phyloP scores from a whole-genome alignment of 2,888 invertebrate species.

The Drosophila nr. perissopoda region DNA sequence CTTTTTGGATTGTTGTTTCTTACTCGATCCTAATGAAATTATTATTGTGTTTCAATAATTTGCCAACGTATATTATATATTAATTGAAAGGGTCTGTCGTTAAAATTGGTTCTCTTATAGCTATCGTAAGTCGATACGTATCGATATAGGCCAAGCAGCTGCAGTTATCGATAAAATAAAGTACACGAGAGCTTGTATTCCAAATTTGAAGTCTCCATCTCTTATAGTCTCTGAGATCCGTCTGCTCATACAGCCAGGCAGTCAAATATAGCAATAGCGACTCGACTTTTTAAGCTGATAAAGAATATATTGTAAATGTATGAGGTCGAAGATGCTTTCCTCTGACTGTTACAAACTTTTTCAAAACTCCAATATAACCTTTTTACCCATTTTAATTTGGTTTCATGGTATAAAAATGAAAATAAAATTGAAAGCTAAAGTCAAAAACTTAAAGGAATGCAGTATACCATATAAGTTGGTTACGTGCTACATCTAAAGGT shows the following conservation, averaged over 20 bases:
- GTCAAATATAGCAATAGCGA: not conserved
- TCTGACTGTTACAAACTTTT: not conserved
- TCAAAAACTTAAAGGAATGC: constrained; percentile 48
- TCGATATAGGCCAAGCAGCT: not conserved
- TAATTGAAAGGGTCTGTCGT: not conserved
- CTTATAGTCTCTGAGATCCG: not conserved
- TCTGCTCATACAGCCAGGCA: not conserved
- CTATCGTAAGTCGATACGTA: not conserved
- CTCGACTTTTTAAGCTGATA: not conserved
- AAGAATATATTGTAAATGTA: not conserved
- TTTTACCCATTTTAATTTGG: not conserved
- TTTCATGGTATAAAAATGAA: constrained; percentile 8
- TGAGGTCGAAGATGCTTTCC: not conserved
- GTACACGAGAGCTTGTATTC: not conserved
- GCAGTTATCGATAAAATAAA: not conserved
- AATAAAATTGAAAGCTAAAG: constrained; percentile 50
- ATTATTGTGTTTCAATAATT: not conserved
- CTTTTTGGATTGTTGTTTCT: not conserved
- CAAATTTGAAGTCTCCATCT: not conserved
- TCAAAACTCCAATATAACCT: not conserved
- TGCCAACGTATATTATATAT: not conserved
- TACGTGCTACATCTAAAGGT: constrained; percentile 27
- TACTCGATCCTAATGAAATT: not conserved
- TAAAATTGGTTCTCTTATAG: not conserved
- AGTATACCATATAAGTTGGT: constrained; percentile 25